Base-by-base conservation (phyloP, 2,113 vertebrate species). In the Acrocephalus kingi region DNA sequence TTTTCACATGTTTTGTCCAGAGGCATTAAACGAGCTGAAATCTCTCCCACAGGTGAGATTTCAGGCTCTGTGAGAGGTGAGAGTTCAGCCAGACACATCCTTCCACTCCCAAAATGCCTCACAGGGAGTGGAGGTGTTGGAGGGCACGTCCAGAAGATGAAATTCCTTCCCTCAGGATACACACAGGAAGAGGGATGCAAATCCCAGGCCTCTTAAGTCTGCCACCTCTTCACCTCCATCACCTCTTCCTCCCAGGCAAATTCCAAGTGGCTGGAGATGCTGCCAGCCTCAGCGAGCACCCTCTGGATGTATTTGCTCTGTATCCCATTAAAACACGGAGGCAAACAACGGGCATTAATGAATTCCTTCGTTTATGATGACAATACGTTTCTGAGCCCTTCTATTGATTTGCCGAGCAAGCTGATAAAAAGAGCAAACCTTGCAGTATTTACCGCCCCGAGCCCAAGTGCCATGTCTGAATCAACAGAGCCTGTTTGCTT, bases 381-480 rank as follows among this genome's bases (percentile, higher is more conserved):
- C 90, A 95, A 96, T 78, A 91, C 59, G 10, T 84, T 97, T 94
- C 51, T 5, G 59, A 96, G 67, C 54, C 90, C 73, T 88, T 33
- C 76, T 56, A 96, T 85, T 92, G 97, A 97, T 96, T 96, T 96
- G 93, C 93, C 11, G 23, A 96, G 91, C 79, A 95, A 96, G 93
- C 93, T 93, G 89, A 84, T 96, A 84, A 95, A 94, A 91, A 94
- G 90, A 97, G 89, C 95, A 95, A 96, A 93, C 72, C 73, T 91
- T 96, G 96, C 96, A 95, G 96, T 96, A 97, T 98, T 97, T 93
- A 96, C 96, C 37, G 69, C 66, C 64, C 76, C 4, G 16, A 54
- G 59, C n/a, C 89, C 6, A 67, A 91, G 78, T 18, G 86, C 20
- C 58, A 72, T 41, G 82, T 96, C 88, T 93, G 95, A 92, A 93